Evolutionary conservation across 2,888 invertebrate genomes (phyloP).

Genomic region (Cerastis leucographa): DNA sequence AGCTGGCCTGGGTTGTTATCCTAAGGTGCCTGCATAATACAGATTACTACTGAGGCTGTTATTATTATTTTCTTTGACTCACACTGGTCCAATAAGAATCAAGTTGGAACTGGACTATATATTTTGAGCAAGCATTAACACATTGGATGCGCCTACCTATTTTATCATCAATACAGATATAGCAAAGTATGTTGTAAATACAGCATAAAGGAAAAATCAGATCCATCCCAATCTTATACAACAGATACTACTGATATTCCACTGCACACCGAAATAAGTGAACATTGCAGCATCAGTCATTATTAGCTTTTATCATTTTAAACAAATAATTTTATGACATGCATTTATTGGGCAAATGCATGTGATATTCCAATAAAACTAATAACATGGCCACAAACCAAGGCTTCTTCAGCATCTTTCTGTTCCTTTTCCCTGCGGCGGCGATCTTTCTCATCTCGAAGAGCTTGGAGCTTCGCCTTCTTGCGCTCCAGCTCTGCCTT

Average conservation of each 20-base stretch:
- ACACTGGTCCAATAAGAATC: slow-evolving; percentile 1
- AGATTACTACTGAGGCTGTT: neutral
- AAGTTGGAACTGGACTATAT: neutral
- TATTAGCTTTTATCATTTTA: neutral
- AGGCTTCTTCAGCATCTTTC: slow-evolving; percentile 95
- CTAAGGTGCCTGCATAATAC: neutral
- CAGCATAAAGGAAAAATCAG: neutral
- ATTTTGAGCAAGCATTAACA: neutral
- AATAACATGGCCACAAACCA: slow-evolving; percentile 78
- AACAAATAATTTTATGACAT: neutral
- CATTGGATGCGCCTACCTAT: neutral
- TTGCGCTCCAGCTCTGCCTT: slow-evolving; percentile 98
- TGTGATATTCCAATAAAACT: neutral
- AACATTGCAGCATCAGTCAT: neutral
- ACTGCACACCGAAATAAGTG: neutral
- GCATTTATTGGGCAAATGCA: neutral
- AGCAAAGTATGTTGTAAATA: neutral
- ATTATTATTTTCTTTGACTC: neutral
- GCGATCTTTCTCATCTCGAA: slow-evolving; percentile 97
- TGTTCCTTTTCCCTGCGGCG: slow-evolving; percentile 96
- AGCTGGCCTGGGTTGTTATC: neutral
- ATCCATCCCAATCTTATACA: neutral
- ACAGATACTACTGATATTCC: neutral
- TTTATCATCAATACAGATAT: neutral
- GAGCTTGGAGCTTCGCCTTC: slow-evolving; percentile 97